A percentile compares a stretch with the other conserved stretches of the same genome.
phyloP scores from a whole-genome alignment of 1,140 invertebrate genomes.

The Ips nitidus region DNA sequence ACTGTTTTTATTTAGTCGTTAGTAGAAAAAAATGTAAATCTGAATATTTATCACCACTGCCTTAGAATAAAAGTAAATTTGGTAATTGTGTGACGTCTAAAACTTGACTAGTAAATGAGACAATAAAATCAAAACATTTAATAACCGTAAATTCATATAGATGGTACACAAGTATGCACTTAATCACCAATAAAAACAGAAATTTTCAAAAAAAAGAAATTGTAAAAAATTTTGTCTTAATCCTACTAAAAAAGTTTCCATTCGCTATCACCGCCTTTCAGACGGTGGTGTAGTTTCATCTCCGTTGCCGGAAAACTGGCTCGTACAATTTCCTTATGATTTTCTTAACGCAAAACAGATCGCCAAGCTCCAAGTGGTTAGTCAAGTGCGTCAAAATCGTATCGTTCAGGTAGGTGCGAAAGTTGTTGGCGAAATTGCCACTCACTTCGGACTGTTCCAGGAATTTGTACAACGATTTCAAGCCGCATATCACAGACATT shows the following conservation, averaged over 20 bases:
- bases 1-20: too few species aligned
- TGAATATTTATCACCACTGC: too few species aligned
- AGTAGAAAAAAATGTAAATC: too few species aligned
- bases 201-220: too few species aligned
- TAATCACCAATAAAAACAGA: too few species aligned
- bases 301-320: conserved; percentile 33
- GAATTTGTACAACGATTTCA: conserved; percentile 41
- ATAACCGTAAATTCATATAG: too few species aligned
- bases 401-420: conserved; percentile 37
- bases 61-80: too few species aligned
- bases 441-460: conserved; percentile 38
- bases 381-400: conserved; percentile 40
- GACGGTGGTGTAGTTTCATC: conserved; percentile 30
- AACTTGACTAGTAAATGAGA: too few species aligned
- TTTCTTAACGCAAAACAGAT: conserved; percentile 38
- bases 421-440: conserved; percentile 37
- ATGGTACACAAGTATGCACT: too few species aligned
- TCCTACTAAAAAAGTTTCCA: neutral
- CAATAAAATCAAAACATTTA: too few species aligned
- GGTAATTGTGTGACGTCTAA: too few species aligned
- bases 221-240: too few species aligned
- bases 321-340: conserved; percentile 37
- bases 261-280: conserved; percentile 9
- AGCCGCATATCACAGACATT: conserved; percentile 42
- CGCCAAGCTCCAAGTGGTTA: conserved; percentile 35